phyloP scores from a whole-genome alignment of 2,113 vertebrate species.

The Sapayoa aenigma region DNA sequence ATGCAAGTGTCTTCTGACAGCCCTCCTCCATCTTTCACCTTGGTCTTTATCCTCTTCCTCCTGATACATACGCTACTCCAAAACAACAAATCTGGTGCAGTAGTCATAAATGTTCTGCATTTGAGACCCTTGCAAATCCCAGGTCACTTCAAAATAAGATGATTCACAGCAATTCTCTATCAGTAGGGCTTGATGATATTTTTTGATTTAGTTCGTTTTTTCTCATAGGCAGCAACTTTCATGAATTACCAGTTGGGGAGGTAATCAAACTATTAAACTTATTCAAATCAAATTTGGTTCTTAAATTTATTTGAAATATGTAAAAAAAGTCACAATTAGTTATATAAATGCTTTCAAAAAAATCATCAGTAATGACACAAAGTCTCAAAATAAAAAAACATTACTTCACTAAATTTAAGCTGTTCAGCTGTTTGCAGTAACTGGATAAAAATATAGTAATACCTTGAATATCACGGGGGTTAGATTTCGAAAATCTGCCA shows the following conservation, averaged over 20 bases:
- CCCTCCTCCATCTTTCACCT: fast-evolving
- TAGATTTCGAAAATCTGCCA: no score
- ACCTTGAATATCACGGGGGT: no score
- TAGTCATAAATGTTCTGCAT: neutral
- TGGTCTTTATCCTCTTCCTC: neutral
- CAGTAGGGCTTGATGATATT: neutral
- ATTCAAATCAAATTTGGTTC: neutral
- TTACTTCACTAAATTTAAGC: neutral
- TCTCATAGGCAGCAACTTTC: neutral
- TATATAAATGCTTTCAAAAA: neutral
- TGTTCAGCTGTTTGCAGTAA: neutral
- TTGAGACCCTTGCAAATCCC: neutral
- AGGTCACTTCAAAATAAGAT: neutral
- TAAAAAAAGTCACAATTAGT: neutral
- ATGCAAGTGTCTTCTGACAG: fast-evolving
- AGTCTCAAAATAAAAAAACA: neutral
- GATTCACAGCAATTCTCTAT: neutral
- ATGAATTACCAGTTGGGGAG: neutral
- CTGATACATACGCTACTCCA: neutral
- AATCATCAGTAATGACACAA: neutral
- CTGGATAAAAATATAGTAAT: neutral
- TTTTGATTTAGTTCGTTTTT: neutral
- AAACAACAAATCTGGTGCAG: neutral
- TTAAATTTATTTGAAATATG: neutral
- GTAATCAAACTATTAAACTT: neutral